Evolutionary conservation across 2,113 vertebrate genomes (phyloP).

Genomic region (Crotalus tigris): DNA sequence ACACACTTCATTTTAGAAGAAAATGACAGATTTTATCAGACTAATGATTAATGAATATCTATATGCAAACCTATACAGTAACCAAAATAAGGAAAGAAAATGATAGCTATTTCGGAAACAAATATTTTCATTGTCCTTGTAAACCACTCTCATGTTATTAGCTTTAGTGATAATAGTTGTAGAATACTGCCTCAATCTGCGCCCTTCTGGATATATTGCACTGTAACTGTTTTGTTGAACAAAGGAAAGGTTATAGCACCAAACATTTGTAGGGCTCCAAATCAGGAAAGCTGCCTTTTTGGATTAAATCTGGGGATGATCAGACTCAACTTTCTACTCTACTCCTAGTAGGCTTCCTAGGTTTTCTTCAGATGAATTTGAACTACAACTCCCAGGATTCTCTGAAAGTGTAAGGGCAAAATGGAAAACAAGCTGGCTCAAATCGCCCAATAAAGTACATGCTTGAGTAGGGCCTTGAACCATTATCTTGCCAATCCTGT

Average conservation of each 20-base stretch:
- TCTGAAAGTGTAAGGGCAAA: no score
- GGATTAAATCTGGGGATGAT: background rate
- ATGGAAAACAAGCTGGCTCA: background rate
- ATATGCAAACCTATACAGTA: background rate
- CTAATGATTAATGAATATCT: background rate
- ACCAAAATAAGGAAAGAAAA: background rate
- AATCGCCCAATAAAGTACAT: background rate
- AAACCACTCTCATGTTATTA: background rate
- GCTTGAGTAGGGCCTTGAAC: background rate
- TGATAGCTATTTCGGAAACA: background rate
- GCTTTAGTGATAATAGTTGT: background rate
- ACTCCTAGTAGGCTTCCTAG: background rate
- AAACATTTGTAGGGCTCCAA: background rate
- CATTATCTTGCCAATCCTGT: background rate
- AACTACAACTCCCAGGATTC: background rate
- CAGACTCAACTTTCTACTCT: background rate
- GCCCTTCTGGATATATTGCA: background rate
- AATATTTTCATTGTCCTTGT: background rate
- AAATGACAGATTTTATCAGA: conserved; percentile 10
- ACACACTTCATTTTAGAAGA: background rate
- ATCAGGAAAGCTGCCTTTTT: background rate
- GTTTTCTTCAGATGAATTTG: background rate
- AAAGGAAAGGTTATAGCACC: background rate
- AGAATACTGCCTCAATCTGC: background rate
- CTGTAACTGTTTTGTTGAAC: background rate